A percentile compares a stretch with the other conserved stretches of the same genome.
Evolutionary conservation across 2,888 invertebrate species (phyloP).

Genomic region (Mycogona germanica): DNA sequence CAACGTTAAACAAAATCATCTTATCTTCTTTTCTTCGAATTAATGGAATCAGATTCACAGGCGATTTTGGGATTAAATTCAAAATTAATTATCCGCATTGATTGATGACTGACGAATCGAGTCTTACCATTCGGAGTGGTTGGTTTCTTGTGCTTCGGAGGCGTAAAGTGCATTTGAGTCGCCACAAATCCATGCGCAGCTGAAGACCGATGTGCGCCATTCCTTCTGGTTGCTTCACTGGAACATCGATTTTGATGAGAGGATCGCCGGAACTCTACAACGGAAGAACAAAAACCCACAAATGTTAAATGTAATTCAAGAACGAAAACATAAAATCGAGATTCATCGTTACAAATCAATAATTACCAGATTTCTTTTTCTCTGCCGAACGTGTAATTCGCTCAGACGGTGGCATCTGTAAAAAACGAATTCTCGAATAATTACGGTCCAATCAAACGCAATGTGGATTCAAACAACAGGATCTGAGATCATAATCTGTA

Average conservation of each 20-base stretch:
- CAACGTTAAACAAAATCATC: not conserved
- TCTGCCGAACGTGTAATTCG: not conserved
- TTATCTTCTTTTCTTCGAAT: not conserved
- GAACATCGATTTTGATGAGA: too few species aligned
- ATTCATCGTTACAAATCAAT: not conserved
- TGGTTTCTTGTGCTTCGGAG: not conserved
- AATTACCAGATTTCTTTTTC: not conserved
- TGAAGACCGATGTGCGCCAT: not conserved
- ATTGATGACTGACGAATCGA: not conserved
- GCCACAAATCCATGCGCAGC: conserved; percentile 1
- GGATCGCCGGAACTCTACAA: too few species aligned
- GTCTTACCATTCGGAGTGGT: conserved; percentile 10
- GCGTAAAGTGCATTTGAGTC: conserved; percentile 1
- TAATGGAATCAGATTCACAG: too few species aligned
- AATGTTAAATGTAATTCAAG: not conserved
- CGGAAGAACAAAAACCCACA: not conserved
- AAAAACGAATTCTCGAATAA: too few species aligned
- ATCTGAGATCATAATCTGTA: too few species aligned
- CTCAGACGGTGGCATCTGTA: too few species aligned
- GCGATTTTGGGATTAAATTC: too few species aligned
- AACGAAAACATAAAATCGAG: not conserved
- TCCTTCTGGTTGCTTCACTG: not conserved
- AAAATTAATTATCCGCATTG: too few species aligned
- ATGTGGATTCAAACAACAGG: too few species aligned
- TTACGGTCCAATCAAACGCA: too few species aligned